These are phyloP conservation scores for Notiomystis cincta DNA, from an alignment of 2,113 vertebrate genomes.

Conservation along the genomic window DNA sequence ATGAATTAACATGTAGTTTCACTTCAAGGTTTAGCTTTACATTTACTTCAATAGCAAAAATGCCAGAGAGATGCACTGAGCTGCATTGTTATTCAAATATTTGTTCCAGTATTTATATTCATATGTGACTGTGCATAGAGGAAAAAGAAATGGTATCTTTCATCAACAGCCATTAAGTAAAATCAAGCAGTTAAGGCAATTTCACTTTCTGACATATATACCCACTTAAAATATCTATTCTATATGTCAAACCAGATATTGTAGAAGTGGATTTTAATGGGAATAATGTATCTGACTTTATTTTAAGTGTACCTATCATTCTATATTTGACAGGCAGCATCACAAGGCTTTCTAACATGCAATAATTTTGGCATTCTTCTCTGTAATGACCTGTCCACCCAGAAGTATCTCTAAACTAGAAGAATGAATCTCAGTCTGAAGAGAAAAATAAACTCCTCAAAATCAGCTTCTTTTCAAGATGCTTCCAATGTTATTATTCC, in stretches of 20 bases:
- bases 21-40: not conserved
- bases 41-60: not conserved
- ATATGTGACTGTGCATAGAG: not conserved
- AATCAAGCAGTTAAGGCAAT: constrained; percentile 1
- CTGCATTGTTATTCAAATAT: constrained; percentile 14
- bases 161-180: constrained; percentile 44
- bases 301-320: not conserved
- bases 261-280: constrained; percentile 30
- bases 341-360: not conserved
- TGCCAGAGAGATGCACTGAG: not conserved
- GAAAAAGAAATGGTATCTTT: not conserved
- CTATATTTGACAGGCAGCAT: not conserved
- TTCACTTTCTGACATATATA: constrained; percentile 38
- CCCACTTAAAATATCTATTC: not conserved
- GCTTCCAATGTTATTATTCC: constrained; percentile 69
- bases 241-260: constrained; percentile 15
- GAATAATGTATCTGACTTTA: not conserved
- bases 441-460: constrained; percentile 52
- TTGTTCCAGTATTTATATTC: constrained; percentile 41
- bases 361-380: constrained; percentile 1
- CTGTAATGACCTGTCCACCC: constrained; percentile 13
- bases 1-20: not conserved
- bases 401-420: constrained; percentile 39
- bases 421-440: constrained; percentile 26
- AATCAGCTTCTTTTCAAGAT: constrained; percentile 63